A percentile compares a stretch with the other conserved stretches of the same genome.
phyloP scores from a whole-genome alignment of 2,113 vertebrate species.

The Thomomys bottae region DNA sequence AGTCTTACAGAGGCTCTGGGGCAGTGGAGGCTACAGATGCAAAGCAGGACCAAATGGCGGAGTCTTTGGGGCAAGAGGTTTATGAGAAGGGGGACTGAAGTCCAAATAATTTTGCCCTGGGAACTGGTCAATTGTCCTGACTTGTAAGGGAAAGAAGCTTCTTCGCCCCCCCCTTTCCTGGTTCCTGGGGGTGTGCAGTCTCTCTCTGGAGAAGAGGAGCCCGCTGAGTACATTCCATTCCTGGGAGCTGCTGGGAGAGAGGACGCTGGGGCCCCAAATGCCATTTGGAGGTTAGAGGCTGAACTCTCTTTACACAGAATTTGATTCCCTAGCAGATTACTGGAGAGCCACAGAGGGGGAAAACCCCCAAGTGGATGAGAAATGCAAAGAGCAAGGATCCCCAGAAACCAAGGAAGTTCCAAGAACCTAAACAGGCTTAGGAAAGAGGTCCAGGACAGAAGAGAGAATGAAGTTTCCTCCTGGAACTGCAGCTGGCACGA shows the following conservation, averaged over 20 bases:
- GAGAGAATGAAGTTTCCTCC: not conserved
- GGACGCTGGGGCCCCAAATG: too few relatives aligned
- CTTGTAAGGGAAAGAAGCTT: slow-evolving; percentile 36
- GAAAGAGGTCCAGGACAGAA: not conserved
- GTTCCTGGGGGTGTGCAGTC: not conserved
- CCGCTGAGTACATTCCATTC: not conserved
- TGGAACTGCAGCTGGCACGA: not conserved
- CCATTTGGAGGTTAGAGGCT: too few relatives aligned
- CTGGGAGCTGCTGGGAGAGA: not conserved
- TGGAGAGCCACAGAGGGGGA: not conserved
- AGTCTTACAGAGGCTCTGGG: not conserved
- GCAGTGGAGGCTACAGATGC: not conserved
- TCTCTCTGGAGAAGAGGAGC: not conserved
- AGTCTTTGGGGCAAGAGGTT: not conserved
- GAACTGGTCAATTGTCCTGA: not conserved
- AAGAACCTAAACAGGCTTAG: not conserved
- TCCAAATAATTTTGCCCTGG: not conserved
- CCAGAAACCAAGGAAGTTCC: not conserved
- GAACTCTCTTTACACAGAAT: not conserved
- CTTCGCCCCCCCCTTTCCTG: not conserved
- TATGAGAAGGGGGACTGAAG: not conserved
- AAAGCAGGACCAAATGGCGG: not conserved
- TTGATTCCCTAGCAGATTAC: not conserved
- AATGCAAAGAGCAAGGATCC: not conserved
- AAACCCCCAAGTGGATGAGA: not conserved